These are phyloP conservation scores for Alloplasta piceator DNA, from an alignment of 2,888 invertebrate genomes.

Conservation along the genomic window DNA sequence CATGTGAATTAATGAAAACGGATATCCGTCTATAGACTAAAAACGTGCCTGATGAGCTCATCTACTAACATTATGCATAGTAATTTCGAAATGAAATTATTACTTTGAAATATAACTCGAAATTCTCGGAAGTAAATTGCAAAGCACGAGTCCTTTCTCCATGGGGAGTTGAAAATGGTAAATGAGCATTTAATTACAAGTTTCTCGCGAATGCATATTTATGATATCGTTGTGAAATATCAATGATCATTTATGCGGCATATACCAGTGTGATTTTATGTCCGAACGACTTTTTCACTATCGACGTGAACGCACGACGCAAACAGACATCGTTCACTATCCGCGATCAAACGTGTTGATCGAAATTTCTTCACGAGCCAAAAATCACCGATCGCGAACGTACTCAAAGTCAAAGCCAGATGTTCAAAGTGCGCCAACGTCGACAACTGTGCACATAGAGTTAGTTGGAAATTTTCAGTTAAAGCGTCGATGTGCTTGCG, in stretches of 20 bases:
- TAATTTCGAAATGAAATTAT: conserved; percentile 20
- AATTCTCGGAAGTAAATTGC: not conserved
- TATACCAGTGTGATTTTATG: no score
- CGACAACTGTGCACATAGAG: not conserved
- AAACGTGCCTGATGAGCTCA: conserved; percentile 7
- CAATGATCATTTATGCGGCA: no score
- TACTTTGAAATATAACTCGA: not conserved
- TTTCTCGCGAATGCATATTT: no score
- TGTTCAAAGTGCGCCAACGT: conserved; percentile 11
- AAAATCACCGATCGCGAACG: conserved; percentile 61
- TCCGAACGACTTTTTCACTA: no score
- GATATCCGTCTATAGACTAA: conserved; percentile 46
- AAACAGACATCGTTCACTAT: not conserved
- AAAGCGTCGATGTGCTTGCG: not conserved
- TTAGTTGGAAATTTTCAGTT: conserved; percentile 3
- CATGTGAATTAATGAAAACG: conserved; percentile 57
- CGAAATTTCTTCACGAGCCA: conserved; percentile 56
- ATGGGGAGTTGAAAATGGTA: no score
- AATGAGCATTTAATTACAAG: no score
- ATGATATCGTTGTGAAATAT: no score
- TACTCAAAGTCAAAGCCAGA: conserved; percentile 53
- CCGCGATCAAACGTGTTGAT: conserved; percentile 14
- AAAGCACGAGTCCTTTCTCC: no score
- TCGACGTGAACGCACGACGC: not conserved
- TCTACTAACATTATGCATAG: not conserved